Base-by-base conservation (phyloP, 37 sponge, comb jelly and placozoan genomes). In the Ephydatia muelleri region DNA sequence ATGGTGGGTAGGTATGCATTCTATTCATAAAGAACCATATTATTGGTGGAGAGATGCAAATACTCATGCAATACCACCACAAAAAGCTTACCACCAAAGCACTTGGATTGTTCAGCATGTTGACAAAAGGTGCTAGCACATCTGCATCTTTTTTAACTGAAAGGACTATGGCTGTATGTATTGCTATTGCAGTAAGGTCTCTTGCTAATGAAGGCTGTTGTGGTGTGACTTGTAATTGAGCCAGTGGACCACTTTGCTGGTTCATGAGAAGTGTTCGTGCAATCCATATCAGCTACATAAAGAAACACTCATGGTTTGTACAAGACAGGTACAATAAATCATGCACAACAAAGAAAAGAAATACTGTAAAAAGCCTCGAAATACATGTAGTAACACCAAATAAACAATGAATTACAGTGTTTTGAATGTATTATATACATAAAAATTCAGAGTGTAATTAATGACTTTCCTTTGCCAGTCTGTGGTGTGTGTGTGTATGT, bases 1-100 rank as follows among this genome's bases (percentile, higher is more conserved):
- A 92, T 92, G 19, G 92, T 88, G 19, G 92, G 92, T 25, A 92
- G 74, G 67, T 82, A 92, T 30, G 77, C 75, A 73, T 71, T 66
- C 92, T 91, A 57, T 57, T 16, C n/a, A 19, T 43, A 80, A n/a
- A 80, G 66, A 38, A 38, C 38, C 70, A 36, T 22, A 30, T 3
- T 49, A 67, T 14, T 27, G 27, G n/a, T 28, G 5, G 37, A 25
- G 26, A 3, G 4, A 38, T 26, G 31, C 28, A 31, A 78, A 39
- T 31, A 78, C 47, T 43, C 4, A 43, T 43, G 4, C 4, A 43
- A 43, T 43, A 43, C 6, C 47, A 43, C 8, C 47, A 43, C 8
- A 43, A 43, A 4, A 8, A 2, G 71, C 78, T 73, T 78, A 86
- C 88, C 65, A 48, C 39, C 34, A 92, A 37, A 38, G 19, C 67